phyloP scores from a whole-genome alignment of 2,888 invertebrate genomes.

The Microdon myrmicae region DNA sequence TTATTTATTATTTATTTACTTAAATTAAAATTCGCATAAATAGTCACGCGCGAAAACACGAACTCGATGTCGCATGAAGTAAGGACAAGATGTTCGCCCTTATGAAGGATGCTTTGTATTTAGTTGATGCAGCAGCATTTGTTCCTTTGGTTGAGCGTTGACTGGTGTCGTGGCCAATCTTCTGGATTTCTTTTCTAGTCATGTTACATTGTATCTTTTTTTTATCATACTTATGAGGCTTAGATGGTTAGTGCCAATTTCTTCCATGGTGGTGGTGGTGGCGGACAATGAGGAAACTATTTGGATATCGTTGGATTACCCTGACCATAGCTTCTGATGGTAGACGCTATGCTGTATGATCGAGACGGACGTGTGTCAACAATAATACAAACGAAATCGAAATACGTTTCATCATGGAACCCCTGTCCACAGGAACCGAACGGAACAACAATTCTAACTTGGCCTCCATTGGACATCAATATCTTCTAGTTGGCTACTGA shows the following conservation, averaged over 20 bases:
- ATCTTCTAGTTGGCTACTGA: slow-evolving; percentile 47
- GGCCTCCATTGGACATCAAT: slow-evolving; percentile 42
- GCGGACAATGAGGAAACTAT: slow-evolving; percentile 22
- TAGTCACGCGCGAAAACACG: slow-evolving; percentile 18
- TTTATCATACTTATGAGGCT: too few species aligned
- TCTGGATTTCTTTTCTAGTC: too few species aligned
- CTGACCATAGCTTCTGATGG: slow-evolving; percentile 39
- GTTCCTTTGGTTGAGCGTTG: slow-evolving; percentile 21
- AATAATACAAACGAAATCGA: slow-evolving; percentile 30
- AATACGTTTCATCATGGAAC: slow-evolving; percentile 26
- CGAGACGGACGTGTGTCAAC: slow-evolving; percentile 62
- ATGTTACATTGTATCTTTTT: neutral
- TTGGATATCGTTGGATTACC: slow-evolving; percentile 22
- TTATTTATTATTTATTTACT: slow-evolving; percentile 7
- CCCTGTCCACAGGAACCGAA: slow-evolving; percentile 18
- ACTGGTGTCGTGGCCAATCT: too few species aligned
- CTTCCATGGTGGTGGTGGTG: neutral
- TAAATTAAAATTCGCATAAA: slow-evolving; percentile 12
- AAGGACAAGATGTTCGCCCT: slow-evolving; percentile 22
- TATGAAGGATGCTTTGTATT: slow-evolving; percentile 12
- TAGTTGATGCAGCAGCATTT: slow-evolving; percentile 27
- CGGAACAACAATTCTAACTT: slow-evolving; percentile 11
- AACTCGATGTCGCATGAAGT: slow-evolving; percentile 27
- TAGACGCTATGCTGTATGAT: slow-evolving; percentile 60
- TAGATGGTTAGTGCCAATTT: too few species aligned